Conservation (phyloP, 2,113 vertebrate genomes). For the Anser cygnoides region DNA sequence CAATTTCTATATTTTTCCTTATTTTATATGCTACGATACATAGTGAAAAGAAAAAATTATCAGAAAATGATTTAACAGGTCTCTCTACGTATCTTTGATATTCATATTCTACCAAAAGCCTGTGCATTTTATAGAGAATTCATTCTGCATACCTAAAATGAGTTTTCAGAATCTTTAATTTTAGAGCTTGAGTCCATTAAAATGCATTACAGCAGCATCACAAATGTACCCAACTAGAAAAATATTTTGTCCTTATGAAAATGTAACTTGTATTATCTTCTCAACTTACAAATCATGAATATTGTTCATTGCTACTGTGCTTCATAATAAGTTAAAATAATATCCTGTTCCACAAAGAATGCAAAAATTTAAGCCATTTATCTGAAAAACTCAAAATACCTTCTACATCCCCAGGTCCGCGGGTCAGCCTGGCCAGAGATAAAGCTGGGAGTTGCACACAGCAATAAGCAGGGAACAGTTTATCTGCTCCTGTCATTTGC, state of each 20-base stretch:
- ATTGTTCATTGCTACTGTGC: background rate
- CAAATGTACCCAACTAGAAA: background rate
- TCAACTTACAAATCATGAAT: background rate
- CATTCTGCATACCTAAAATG: slow-evolving; percentile 1
- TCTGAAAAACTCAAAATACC: background rate
- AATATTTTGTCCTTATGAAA: background rate
- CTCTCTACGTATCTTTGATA: background rate
- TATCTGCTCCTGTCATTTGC: slow-evolving; percentile 34
- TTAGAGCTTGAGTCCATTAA: background rate
- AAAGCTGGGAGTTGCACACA: background rate
- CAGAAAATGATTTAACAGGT: background rate
- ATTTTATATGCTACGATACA: background rate
- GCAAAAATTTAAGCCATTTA: background rate
- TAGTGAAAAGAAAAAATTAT: background rate
- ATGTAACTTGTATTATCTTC: background rate
- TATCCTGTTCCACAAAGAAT: background rate
- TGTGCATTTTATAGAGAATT: slow-evolving; percentile 4
- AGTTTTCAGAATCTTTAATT: slow-evolving; percentile 7
- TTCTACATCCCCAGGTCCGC: background rate
- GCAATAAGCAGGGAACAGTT: background rate
- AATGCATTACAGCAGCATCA: background rate
- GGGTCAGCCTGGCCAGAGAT: background rate
- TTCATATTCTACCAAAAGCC: background rate
- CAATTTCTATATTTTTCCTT: background rate
- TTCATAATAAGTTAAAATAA: background rate